Base-by-base conservation (phyloP, 2,113 vertebrate species). In the Myodes glareolus region DNA sequence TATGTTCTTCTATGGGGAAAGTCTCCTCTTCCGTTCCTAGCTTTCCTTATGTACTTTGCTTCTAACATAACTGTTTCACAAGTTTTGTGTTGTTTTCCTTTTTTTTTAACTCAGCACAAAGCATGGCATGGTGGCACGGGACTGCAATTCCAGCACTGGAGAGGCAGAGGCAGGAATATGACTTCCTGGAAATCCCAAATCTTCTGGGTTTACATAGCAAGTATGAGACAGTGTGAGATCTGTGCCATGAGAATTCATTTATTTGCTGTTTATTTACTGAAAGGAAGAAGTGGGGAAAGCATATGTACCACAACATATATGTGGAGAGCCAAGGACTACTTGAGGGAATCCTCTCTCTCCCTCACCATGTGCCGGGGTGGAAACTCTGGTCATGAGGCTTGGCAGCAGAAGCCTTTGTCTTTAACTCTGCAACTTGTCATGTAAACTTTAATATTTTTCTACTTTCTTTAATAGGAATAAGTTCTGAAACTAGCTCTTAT, bases 401-500 rank as follows among this genome's bases (percentile, higher is more conserved):
- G 50, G 78, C 33, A 81, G 33, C 19, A 55, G 23, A 11, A n/a
- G 52, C 33, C 33, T 55, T n/a, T 55, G 21, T 81, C 50, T n/a
- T 81, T 23, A 58, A 33, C 50, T 25, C 10, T 55, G 52, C 36
- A 39, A 58, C 36, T 25, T 82, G 14, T 0, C 5, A 58, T 61
- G 23, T 82, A n/a, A 39, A 61, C 6, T 61, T 61, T 27, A 39
- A 39, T n/a, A 27, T 39, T 82, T 61, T 39, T 61, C 77, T 29
- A 52, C 55, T 91, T 14, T 68, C 82, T 88, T 91, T 33, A 73
- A 11, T 78, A 50, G 9, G 93, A 95, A 93, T 78, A 5, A 91
- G 65, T 91, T 85, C 58, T 76, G 29, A 77, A n/a, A 45, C n/a
- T 16, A 68, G 47, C 4, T 68, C 17, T 90, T 63, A 29, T 19